phyloP scores from a whole-genome alignment of 2,888 invertebrate species.

The Trachelus iudaicus region DNA sequence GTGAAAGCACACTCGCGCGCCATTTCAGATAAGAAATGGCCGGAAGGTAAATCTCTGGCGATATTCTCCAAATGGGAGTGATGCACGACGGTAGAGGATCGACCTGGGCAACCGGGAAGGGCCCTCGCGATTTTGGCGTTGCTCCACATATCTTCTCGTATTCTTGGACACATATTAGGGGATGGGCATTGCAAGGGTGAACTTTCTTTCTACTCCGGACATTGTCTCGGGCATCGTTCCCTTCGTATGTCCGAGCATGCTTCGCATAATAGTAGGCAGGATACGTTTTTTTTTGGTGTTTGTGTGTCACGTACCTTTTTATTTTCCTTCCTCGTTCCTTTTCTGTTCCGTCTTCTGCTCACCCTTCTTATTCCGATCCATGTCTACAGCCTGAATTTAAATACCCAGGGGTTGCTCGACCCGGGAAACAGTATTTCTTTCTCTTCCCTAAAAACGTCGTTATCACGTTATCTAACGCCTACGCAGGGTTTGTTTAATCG shows the following conservation, averaged over 20 bases:
- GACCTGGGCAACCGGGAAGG: not conserved
- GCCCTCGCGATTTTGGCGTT: not conserved
- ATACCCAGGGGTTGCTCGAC: not conserved
- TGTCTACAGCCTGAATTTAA: conserved; percentile 1
- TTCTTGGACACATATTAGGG: not conserved
- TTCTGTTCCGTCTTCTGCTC: not conserved
- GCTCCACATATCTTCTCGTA: not conserved
- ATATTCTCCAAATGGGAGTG: not conserved
- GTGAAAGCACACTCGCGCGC: conserved; percentile 3
- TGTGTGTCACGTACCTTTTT: not conserved
- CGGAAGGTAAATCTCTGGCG: not conserved
- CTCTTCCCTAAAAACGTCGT: not conserved
- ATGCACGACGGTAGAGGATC: not conserved
- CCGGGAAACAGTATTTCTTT: not conserved
- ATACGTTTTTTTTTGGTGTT: not conserved
- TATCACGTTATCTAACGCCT: not conserved
- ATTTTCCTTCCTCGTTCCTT: not conserved
- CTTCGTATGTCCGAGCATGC: conserved; percentile 11
- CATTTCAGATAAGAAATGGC: not conserved
- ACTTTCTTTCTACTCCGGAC: not conserved
- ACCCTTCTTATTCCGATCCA: conserved; percentile 2
- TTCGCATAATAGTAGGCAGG: conserved; percentile 9
- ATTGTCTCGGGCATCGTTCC: not conserved
- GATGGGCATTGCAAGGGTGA: not conserved
- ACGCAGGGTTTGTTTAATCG: not conserved